Evolutionary conservation across 2,888 invertebrate genomes (phyloP).

Genomic region (Plebejus melissa): DNA sequence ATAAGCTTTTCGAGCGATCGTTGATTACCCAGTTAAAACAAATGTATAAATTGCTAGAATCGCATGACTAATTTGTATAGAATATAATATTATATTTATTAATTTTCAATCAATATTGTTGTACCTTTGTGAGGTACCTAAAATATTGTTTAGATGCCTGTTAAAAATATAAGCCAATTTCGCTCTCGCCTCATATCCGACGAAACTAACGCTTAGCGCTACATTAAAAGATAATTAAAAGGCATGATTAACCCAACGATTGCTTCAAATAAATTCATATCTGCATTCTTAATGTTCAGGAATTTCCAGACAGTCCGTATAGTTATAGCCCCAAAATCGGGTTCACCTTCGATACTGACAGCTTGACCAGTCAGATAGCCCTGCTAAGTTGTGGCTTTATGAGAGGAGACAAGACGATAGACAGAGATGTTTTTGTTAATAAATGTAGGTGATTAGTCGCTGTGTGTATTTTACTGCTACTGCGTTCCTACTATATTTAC

Average conservation of each 20-base stretch:
- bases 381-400: conserved; percentile 55
- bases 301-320: conserved; percentile 54
- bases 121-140: conserved; percentile 21
- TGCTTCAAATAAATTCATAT: conserved; percentile 47
- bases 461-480: conserved; percentile 49
- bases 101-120: conserved; percentile 8
- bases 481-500: conserved; percentile 50
- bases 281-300: conserved; percentile 67
- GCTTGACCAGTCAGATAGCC: conserved; percentile 44
- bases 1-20: conserved; percentile 4
- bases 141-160: background rate
- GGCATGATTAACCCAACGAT: conserved; percentile 48
- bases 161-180: background rate
- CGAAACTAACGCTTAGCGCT: conserved; percentile 60
- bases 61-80: conserved; percentile 30
- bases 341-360: conserved; percentile 56
- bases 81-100: background rate
- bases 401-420: conserved; percentile 45
- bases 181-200: background rate
- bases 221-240: conserved; percentile 53
- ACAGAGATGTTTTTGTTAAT: conserved; percentile 52
- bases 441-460: conserved; percentile 70
- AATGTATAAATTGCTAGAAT: conserved; percentile 26
- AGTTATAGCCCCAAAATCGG: conserved; percentile 70
- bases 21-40: background rate